These are phyloP conservation scores for Ochropleura leucogaster DNA, from an alignment of 2,888 invertebrate genomes.

Conservation along the genomic window DNA sequence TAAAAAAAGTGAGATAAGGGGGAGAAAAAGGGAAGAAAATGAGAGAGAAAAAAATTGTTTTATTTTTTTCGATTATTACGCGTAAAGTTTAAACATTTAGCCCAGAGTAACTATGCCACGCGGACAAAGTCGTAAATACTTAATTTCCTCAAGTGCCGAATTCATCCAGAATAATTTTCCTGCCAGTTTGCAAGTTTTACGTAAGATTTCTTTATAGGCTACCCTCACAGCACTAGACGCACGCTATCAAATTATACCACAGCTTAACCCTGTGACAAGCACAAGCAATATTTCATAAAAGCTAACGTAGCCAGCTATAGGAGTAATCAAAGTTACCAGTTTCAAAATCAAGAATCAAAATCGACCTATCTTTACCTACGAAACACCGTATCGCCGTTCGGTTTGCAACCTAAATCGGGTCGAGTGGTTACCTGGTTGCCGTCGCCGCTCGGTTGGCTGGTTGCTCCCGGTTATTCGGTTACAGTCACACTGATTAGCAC, in stretches of 20 bases:
- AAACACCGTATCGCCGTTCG: conserved; percentile 2
- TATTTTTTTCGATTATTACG: too few relatives aligned
- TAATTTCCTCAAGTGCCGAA: too few relatives aligned
- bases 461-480: conserved; percentile 55
- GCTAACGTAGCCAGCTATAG: background rate
- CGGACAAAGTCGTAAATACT: too few relatives aligned
- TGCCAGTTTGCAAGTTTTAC: too few relatives aligned
- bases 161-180: too few relatives aligned
- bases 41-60: too few relatives aligned
- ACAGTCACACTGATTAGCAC: conserved; percentile 61
- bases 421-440: conserved; percentile 32
- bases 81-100: too few relatives aligned
- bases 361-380: background rate
- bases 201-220: too few relatives aligned
- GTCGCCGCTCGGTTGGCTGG: conserved; percentile 46
- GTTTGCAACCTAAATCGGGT: conserved; percentile 7
- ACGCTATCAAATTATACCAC: background rate
- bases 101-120: too few relatives aligned
- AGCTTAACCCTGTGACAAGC: background rate
- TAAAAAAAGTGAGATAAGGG: too few relatives aligned
- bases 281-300: background rate
- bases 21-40: too few relatives aligned
- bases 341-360: conserved; percentile 15
- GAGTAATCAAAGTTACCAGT: background rate
- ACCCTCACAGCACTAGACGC: background rate